These are phyloP conservation scores for Trichogramma evanescens DNA, from an alignment of 2,888 invertebrate species.

Conservation along the genomic window DNA sequence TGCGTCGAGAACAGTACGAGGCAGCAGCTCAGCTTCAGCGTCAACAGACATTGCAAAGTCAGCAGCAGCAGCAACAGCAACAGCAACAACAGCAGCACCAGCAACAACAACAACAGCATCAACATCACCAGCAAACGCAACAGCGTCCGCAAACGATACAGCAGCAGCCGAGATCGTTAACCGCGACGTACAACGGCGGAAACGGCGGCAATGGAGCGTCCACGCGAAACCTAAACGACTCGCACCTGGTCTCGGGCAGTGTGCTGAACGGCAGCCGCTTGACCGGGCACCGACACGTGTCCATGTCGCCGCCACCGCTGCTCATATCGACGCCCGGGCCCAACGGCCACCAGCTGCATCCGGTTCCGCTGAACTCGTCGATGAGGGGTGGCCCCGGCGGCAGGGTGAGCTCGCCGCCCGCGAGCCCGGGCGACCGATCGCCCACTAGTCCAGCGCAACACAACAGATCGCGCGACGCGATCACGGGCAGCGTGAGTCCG, in stretches of 20 bases:
- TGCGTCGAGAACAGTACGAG: conserved; percentile 47
- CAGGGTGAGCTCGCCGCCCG: conserved; percentile 37
- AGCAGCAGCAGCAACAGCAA: conserved; percentile 39
- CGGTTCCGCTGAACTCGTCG: conserved; percentile 1
- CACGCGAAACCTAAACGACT: conserved; percentile 26
- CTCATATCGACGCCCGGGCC: conserved; percentile 20
- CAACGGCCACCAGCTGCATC: background rate
- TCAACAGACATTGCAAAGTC: conserved; percentile 37
- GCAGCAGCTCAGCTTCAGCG: conserved; percentile 41
- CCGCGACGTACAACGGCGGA: conserved; percentile 18
- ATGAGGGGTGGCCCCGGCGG: conserved; percentile 13
- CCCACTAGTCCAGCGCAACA: conserved; percentile 32
- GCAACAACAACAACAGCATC: conserved; percentile 37
- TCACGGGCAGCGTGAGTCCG: conserved; percentile 59
- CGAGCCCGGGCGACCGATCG: conserved; percentile 41
- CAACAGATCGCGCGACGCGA: conserved; percentile 44
- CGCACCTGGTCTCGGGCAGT: background rate
- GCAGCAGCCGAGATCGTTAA: conserved; percentile 26
- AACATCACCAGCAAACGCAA: conserved; percentile 31
- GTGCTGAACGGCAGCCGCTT: conserved; percentile 15
- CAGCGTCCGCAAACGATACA: conserved; percentile 32
- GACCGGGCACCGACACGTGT: conserved; percentile 29
- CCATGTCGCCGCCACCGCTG: conserved; percentile 32
- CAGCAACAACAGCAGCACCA: conserved; percentile 47
- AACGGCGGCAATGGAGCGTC: conserved; percentile 21